Evolutionary conservation across 2,888 invertebrate genomes (phyloP).

Genomic region (Allacma fusca): DNA sequence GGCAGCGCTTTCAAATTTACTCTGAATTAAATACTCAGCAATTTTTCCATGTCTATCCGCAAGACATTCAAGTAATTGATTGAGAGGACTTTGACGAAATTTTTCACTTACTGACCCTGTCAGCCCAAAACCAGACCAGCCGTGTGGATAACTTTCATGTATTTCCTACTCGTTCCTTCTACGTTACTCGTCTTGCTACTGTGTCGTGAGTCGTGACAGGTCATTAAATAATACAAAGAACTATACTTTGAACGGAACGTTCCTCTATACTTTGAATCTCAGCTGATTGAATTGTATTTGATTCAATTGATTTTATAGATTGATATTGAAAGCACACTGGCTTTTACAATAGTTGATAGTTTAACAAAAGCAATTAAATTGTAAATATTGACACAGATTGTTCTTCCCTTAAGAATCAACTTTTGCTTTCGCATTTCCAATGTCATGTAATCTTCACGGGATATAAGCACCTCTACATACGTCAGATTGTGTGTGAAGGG

Average conservation of each 20-base stretch:
- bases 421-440: slow-evolving; percentile 10
- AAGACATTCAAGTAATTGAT: no score
- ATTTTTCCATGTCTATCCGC: no score
- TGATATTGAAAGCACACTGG: background rate
- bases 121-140: no score
- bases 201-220: background rate
- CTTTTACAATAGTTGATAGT: background rate
- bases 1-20: no score
- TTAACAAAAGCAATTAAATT: slow-evolving; percentile 34
- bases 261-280: background rate
- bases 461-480: no score
- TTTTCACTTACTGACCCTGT: no score
- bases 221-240: background rate
- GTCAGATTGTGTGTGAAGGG: background rate
- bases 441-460: no score
- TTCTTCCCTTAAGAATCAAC: slow-evolving; percentile 22
- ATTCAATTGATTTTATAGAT: background rate
- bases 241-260: background rate
- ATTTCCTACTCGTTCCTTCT: no score
- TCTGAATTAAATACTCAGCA: no score
- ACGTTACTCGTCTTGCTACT: no score
- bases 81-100: no score
- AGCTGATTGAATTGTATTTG: background rate
- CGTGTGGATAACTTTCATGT: no score
- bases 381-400: slow-evolving; percentile 39